These are phyloP conservation scores for Chalcosyrphus nemorum DNA, from an alignment of 2,888 invertebrate species.

Conservation along the genomic window DNA sequence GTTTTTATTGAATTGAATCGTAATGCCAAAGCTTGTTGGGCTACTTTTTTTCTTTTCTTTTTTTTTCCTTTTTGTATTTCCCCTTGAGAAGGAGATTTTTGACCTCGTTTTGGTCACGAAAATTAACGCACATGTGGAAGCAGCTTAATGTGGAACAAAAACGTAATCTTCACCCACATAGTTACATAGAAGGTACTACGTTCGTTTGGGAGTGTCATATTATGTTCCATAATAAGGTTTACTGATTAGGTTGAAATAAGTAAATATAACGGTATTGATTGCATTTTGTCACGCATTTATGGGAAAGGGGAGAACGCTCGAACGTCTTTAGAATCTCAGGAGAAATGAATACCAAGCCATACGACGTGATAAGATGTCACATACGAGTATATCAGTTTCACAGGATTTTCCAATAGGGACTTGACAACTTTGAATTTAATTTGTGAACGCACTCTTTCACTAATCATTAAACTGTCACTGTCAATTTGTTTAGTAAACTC, in stretches of 20 bases:
- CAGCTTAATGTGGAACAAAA: constrained; percentile 15
- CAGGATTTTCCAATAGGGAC: too few species aligned
- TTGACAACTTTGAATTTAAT: too few species aligned
- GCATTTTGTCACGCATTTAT: constrained; percentile 25
- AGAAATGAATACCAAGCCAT: not conserved
- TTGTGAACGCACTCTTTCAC: too few species aligned
- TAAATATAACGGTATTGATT: constrained; percentile 17
- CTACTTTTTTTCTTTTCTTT: too few species aligned
- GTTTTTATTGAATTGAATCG: constrained; percentile 4
- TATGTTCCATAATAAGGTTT: not conserved
- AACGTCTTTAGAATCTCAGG: not conserved
- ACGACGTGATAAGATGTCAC: not conserved
- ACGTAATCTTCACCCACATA: not conserved
- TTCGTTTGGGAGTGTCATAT: constrained; percentile 5
- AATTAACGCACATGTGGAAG: not conserved
- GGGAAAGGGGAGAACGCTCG: not conserved
- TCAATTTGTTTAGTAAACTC: too few species aligned
- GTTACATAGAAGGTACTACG: too few species aligned
- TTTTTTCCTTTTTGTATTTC: too few species aligned
- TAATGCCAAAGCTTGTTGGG: constrained; percentile 14
- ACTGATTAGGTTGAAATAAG: not conserved
- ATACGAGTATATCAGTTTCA: not conserved
- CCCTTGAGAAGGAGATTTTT: not conserved
- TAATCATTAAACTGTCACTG: too few species aligned
- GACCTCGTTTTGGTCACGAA: constrained; percentile 29